Evolutionary conservation across 2,797 vertebrate species (phyloP), one percentile per base, ranked within the genome.

Genomic region (Darevskia mixta): DNA sequence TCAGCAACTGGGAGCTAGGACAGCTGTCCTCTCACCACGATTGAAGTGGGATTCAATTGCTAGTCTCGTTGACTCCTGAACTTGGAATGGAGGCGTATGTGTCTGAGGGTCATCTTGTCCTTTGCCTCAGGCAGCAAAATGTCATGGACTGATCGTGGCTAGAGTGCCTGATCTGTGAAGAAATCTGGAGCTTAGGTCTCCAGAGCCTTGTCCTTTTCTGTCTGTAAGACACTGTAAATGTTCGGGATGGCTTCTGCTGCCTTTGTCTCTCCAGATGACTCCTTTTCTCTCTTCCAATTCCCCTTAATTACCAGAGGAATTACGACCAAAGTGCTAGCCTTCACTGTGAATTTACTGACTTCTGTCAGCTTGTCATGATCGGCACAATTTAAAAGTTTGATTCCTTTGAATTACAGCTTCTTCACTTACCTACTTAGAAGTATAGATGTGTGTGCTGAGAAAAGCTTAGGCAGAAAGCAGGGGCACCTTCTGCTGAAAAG

Each of bases 381-480:
- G 18, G 43, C 18, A 5, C 11, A 10, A 35, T 86, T 76, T 43
- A 41, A 76, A 82, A 69, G 64, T n/a, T 41, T 69, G 79, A 11
- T 82, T 76, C 84, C 66, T 89, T 86, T 76, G 73, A 82, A 71
- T 43, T 86, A 20, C 6, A 38, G 27, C 35, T 38, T 58, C 41
- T 38, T 61, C 23, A 6, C 78, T 58, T 69, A 61, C 72, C 71
- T 18, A 11, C 79, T 80, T 55, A 3, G 72, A 82, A 23, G 23
- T 77, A 55, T 29, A 67, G 72, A 38, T 55, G n/a, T 67, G 15
- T 17, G 23, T 35, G 15, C 67, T 69, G 43, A 23, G 79, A 66
- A 10, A 8, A 29, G 32, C 5, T 15, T 8, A 5, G 41, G 25
- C 8, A 15, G 3, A 38, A 8, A 55, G 75, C 41, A 15, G 5